Base-by-base conservation (phyloP, 1,140 invertebrate species). In the Leptinotarsa texana region DNA sequence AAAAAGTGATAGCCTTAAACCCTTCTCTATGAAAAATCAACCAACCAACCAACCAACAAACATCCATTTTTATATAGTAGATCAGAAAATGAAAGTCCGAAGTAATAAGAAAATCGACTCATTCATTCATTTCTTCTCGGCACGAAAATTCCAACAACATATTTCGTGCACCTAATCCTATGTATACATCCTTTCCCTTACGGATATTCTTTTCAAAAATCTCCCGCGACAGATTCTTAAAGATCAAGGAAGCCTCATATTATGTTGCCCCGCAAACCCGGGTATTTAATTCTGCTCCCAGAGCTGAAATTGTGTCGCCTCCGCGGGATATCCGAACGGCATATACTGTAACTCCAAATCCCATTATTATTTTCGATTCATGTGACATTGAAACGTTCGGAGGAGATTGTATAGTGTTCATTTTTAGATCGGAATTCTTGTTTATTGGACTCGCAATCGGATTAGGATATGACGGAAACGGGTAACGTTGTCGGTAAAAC, bases 401-500 rank as follows among this genome's bases (percentile, higher is more conserved):
- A 15, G 51, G n/a, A 57, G 51, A 57, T 57, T 57, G 51, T 57
- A 57, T 57, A 57, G 15, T 57, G 51, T 57, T 57, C 51, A 57
- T 57, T 57, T 57, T 57, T 57, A 15, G 15, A 57, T 57, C 51
- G 51, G 51, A 57, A 57, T 57, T 57, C 51, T 57, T 57, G 51
- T 57, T 57, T 57, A 57, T 57, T 18, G 51, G 51, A 57, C 51
- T 57, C 51, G n/a, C n/a, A 57, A 57, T 57, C 51, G 51, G 51
- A 57, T 57, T n/a, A 18, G 51, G 51, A 42, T 57, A 57, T 57
- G 51, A 57, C 15, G 15, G 51, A 57, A 57, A 18, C 15, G 51
- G n/a, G 51, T 57, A 17, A 57, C 51, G 51, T 5, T 42, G 33
- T 42, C 51, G 51, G 51, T 57, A n/a, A 18, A 57, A 57, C 51